These are phyloP conservation scores for Apomyelois bistriatella DNA, from an alignment of 2,888 invertebrate species.

Conservation along the genomic window DNA sequence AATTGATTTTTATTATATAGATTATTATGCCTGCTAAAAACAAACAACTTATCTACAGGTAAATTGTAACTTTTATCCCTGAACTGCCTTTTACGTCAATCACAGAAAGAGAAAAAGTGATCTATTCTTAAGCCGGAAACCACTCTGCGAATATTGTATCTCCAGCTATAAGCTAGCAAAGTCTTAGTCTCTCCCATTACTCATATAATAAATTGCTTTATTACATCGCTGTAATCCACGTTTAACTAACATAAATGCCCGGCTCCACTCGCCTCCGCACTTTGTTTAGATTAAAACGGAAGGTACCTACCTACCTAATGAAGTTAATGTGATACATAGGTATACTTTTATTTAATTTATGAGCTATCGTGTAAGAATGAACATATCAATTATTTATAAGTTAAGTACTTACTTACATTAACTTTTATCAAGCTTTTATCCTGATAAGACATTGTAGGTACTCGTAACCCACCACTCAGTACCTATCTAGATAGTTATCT, in stretches of 20 bases:
- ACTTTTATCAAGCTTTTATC: too few species aligned
- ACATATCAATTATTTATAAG: not conserved
- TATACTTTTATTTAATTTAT: conserved; percentile 19
- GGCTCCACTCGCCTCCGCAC: conserved; percentile 44
- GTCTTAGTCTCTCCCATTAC: conserved; percentile 24
- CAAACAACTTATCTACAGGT: too few species aligned
- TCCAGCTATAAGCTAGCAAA: conserved; percentile 11
- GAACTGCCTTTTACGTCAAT: too few species aligned
- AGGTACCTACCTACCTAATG: conserved; percentile 29
- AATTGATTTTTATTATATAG: too few species aligned
- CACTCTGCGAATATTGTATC: not conserved
- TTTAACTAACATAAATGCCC: conserved; percentile 75
- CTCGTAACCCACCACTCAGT: too few species aligned
- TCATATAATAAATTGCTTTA: conserved; percentile 60
- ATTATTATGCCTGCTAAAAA: too few species aligned
- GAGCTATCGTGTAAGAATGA: not conserved
- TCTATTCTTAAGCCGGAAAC: too few species aligned
- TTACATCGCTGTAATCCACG: conserved; percentile 64
- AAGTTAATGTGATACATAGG: conserved; percentile 42
- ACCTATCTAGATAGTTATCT: too few species aligned
- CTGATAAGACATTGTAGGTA: too few species aligned
- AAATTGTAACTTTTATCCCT: too few species aligned
- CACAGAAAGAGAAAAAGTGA: too few species aligned
- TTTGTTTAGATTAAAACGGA: conserved; percentile 75
- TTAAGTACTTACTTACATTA: too few species aligned